Base-by-base conservation (phyloP, 2,888 invertebrate genomes). In the Agrochola circellaris region DNA sequence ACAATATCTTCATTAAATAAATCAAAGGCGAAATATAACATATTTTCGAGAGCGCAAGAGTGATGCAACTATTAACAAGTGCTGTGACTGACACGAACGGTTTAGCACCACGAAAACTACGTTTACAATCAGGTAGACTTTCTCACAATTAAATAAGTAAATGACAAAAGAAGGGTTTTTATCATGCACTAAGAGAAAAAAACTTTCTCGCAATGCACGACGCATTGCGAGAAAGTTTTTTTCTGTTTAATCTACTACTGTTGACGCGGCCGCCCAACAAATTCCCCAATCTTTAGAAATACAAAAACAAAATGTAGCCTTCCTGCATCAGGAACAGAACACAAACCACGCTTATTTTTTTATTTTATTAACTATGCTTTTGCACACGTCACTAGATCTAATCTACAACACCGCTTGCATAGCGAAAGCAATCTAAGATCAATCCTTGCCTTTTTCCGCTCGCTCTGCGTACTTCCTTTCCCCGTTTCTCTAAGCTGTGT, bases 401-500 rank as follows among this genome's bases (percentile, higher is more conserved):
- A 79, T 79, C 77, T 83, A 30, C 23, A 82, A 66, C 38, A 61
- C 66, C 54, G 54, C 83, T 77, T 83, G 54, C 60, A 76, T 61
- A 77, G 61, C 60, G 9, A 66, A 79, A 77, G 83, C 83, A 83
- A 83, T 79, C 79, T 83, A 54, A 48, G 83, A 83, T 82, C 79
- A 76, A 82, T 77, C 54, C 61, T 30, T n/a, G 83, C 79, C 78
- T 61, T 82, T 82, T 79, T 61, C 76, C 77, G 77, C 51, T 77
- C 65, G 54, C 60, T 66, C 45, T 66, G 60, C 54, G n/a, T 77
- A 45, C 65, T 82, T 82, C 45, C 83, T 61, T 56, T 54, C 20
- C 4, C 30, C 13, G 34, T 45, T 75, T 51, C 34, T 26, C 4
- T n/a, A 60, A 26, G 38, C 45, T 9, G n/a, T 7, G 26, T 54